Percentiles rank a stretch among this genome's conserved stretches.
These are phyloP conservation scores for Haemorhous mexicanus DNA, from an alignment of 2,113 vertebrate species.

Conservation along the genomic window DNA sequence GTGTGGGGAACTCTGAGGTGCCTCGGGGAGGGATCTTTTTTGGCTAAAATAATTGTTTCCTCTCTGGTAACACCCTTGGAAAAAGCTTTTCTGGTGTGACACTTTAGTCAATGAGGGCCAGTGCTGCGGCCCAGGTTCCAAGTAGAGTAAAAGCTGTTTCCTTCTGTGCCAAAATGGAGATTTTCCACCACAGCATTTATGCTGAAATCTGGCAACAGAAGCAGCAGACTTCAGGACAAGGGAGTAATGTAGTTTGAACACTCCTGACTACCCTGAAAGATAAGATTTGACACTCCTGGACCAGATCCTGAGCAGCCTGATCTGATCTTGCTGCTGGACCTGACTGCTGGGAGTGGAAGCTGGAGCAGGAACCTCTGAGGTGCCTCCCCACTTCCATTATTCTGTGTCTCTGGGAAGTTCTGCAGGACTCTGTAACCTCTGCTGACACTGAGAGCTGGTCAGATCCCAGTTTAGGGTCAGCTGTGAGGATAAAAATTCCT, in stretches of 20 bases:
- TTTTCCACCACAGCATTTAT: neutral
- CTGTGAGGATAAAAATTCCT: neutral
- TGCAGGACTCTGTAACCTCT: rapidly evolving
- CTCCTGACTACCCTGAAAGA: neutral
- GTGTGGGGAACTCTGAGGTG: neutral
- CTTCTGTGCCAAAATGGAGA: neutral
- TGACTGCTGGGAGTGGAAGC: neutral
- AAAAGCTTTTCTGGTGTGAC: neutral
- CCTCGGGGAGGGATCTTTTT: neutral
- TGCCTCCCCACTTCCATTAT: neutral
- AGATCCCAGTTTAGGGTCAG: neutral
- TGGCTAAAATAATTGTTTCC: neutral
- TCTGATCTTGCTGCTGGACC: neutral
- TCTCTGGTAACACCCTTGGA: neutral
- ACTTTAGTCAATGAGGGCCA: neutral
- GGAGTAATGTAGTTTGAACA: neutral
- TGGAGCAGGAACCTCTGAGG: neutral
- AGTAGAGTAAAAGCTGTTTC: neutral
- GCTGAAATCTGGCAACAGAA: neutral
- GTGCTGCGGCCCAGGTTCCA: neutral
- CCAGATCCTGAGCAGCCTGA: neutral
- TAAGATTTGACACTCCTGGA: neutral
- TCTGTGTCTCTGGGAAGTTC: neutral
- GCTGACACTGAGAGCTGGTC: neutral
- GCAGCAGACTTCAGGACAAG: neutral